phyloP scores from a whole-genome alignment of 2,888 invertebrate genomes.

The Synanthedon formicaeformis region DNA sequence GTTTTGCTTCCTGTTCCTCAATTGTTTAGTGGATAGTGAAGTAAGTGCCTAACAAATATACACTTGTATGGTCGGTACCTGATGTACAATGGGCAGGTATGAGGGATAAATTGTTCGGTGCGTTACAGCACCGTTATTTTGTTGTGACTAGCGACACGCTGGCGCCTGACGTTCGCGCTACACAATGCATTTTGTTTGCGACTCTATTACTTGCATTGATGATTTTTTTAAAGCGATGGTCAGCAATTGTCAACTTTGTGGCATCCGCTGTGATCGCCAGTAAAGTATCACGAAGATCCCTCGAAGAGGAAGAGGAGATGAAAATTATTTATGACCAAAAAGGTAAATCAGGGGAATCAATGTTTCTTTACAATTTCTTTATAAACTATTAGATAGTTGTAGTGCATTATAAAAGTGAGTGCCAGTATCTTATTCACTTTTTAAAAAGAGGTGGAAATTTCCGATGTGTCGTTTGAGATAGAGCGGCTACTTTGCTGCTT shows the following conservation, averaged over 20 bases:
- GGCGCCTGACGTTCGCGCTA: slow-evolving; percentile 39
- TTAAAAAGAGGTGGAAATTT: too few relatives aligned
- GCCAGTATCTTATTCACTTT: too few relatives aligned
- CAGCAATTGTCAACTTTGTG: slow-evolving; percentile 26
- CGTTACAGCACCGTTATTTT: slow-evolving; percentile 45
- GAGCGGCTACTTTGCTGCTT: too few relatives aligned
- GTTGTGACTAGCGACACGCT: slow-evolving; percentile 32
- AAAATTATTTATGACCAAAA: too few relatives aligned
- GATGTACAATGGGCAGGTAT: slow-evolving; percentile 52
- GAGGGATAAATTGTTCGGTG: slow-evolving; percentile 27
- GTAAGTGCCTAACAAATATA: slow-evolving; percentile 16
- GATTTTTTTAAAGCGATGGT: slow-evolving; percentile 12
- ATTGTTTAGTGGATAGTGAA: slow-evolving; percentile 30
- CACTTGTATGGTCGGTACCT: slow-evolving; percentile 9
- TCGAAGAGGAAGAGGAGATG: too few relatives aligned
- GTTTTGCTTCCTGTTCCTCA: slow-evolving; percentile 31
- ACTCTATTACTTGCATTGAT: background rate
- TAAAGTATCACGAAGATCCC: too few relatives aligned
- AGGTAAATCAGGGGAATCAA: too few relatives aligned
- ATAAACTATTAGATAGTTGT: too few relatives aligned
- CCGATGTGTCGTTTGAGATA: too few relatives aligned
- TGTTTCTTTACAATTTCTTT: too few relatives aligned
- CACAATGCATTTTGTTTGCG: background rate
- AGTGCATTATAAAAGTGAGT: too few relatives aligned
- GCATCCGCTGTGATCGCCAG: background rate